Percentiles rank a stretch among this genome's conserved stretches.
Conservation (phyloP, 2,797 vertebrate genomes). For the Propithecus perrieri region DNA sequence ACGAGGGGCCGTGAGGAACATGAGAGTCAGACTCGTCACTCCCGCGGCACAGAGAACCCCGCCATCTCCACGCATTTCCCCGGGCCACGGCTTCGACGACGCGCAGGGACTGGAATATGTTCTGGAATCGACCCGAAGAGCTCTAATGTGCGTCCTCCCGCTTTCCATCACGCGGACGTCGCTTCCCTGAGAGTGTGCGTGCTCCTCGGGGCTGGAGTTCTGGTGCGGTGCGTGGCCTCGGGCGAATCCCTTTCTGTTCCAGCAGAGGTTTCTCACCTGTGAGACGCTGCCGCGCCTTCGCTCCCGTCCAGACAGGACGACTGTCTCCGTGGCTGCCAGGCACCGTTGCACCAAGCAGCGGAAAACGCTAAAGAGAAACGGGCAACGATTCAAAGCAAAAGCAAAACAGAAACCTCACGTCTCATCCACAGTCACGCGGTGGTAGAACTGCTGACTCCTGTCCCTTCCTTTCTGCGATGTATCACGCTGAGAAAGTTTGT, state of each 20-base stretch:
- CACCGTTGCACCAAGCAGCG: not conserved
- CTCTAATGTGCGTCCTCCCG: not conserved
- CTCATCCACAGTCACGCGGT: not conserved
- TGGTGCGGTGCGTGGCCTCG: not conserved
- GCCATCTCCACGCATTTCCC: not conserved
- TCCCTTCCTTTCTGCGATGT: not conserved
- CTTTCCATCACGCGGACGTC: fast-evolving
- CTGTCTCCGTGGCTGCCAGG: not conserved
- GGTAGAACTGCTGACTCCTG: not conserved
- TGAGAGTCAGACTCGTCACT: not conserved
- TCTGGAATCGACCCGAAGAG: not conserved
- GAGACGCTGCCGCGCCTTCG: not conserved
- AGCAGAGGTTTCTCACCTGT: not conserved
- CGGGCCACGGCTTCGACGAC: not conserved
- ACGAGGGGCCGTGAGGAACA: not conserved
- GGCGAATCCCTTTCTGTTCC: not conserved
- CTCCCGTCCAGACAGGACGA: not conserved
- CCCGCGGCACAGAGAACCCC: fast-evolving
- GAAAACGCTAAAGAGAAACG: not conserved
- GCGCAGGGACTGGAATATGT: fast-evolving
- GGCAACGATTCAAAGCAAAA: not conserved
- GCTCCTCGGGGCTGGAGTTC: not conserved
- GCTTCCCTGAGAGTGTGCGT: not conserved
- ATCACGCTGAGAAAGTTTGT: no score
- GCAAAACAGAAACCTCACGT: not conserved